phyloP scores from a whole-genome alignment of 2,797 vertebrate genomes.

The Saguinus oedipus region DNA sequence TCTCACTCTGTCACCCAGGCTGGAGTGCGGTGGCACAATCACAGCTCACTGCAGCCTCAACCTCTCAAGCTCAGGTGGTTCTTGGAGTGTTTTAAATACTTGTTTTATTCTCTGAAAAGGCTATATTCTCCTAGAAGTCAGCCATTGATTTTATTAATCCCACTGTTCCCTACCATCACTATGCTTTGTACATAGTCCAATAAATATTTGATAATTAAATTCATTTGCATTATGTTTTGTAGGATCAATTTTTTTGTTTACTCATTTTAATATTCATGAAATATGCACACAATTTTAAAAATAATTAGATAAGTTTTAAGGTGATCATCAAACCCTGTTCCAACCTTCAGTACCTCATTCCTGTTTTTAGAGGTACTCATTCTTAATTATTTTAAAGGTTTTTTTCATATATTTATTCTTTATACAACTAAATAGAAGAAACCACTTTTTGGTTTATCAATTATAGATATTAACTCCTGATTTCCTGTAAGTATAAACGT shows the following conservation, averaged over 20 bases:
- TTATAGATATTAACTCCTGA: background rate
- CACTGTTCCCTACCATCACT: background rate
- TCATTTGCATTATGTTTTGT: background rate
- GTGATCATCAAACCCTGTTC: background rate
- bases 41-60: background rate
- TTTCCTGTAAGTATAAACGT: background rate
- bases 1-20: background rate
- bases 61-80: background rate
- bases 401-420: background rate
- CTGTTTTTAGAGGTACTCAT: background rate
- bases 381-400: constrained; percentile 8
- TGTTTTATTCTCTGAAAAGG: background rate
- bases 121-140: background rate
- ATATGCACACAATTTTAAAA: background rate
- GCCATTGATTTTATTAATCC: background rate
- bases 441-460: background rate
- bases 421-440: background rate
- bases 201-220: background rate
- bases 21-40: background rate
- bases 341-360: background rate
- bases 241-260: background rate
- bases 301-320: background rate
- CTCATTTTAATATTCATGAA: background rate
- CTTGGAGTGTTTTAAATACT: background rate
- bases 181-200: background rate